These are phyloP conservation scores for Conchocele bisecta DNA, from an alignment of 2,888 invertebrate species.

Conservation along the genomic window DNA sequence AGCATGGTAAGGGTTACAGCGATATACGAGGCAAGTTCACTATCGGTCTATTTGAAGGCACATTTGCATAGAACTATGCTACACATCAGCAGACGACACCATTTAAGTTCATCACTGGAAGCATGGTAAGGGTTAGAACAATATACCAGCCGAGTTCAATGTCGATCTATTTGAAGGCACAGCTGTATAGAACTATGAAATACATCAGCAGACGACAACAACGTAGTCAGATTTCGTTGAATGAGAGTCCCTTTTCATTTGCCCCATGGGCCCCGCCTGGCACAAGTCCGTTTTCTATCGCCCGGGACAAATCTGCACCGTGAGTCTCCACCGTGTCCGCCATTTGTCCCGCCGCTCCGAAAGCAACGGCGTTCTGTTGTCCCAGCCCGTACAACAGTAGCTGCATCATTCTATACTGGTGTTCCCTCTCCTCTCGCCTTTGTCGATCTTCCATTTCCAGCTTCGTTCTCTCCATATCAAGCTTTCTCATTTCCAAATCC, in stretches of 20 bases:
- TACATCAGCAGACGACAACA: too few relatives aligned
- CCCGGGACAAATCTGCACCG: conserved; percentile 39
- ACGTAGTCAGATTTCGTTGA: conserved; percentile 52
- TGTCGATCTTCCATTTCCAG: conserved; percentile 57
- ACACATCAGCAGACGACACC: too few relatives aligned
- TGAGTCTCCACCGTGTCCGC: conserved; percentile 38
- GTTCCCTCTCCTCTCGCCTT: conserved; percentile 52
- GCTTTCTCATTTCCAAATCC: conserved; percentile 49
- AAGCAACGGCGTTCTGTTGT: conserved; percentile 33
- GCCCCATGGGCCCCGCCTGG: conserved; percentile 49
- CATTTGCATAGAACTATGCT: too few relatives aligned
- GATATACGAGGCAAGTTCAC: too few relatives aligned
- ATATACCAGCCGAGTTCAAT: too few relatives aligned
- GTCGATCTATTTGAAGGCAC: too few relatives aligned
- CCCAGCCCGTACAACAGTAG: conserved; percentile 51
- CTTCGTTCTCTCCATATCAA: conserved; percentile 52
- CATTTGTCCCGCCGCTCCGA: conserved; percentile 26
- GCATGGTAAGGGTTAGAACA: too few relatives aligned
- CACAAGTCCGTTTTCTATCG: conserved; percentile 54
- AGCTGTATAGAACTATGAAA: too few relatives aligned
- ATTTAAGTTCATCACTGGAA: too few relatives aligned
- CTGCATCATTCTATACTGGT: conserved; percentile 58
- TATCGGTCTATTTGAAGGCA: too few relatives aligned
- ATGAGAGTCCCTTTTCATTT: conserved; percentile 57
- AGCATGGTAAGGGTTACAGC: too few relatives aligned